phyloP scores from a whole-genome alignment of 2,797 vertebrate genomes.

The Tragelaphus eurycerus region DNA sequence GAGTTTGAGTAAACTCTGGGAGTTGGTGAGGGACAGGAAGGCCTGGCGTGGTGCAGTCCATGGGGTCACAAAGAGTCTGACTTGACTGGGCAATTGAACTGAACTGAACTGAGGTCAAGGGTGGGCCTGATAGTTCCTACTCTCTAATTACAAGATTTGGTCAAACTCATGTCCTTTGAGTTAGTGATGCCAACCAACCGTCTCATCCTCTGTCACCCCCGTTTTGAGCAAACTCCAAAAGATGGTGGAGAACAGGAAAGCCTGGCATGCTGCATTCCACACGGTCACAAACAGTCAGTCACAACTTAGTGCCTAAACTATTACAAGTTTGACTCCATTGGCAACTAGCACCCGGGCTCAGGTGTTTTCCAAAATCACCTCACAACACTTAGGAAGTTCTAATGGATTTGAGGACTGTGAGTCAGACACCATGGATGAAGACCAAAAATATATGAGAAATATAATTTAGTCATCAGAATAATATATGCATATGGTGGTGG shows the following conservation, averaged over 20 bases:
- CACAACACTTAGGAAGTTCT: neutral
- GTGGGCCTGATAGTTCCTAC: neutral
- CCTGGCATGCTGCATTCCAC: neutral
- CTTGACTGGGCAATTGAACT: neutral
- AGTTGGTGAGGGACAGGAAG: neutral
- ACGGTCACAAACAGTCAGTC: neutral
- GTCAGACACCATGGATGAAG: neutral
- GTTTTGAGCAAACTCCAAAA: neutral
- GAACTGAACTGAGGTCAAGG: neutral
- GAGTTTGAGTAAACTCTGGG: neutral
- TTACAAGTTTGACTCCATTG: neutral
- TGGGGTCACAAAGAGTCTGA: neutral
- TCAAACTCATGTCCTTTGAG: neutral
- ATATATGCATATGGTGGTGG: neutral
- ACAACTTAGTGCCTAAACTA: neutral
- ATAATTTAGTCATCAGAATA: neutral
- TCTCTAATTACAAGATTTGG: neutral
- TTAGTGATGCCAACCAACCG: neutral
- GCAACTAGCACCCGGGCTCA: neutral
- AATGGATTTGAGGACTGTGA: neutral
- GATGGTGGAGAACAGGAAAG: fast-evolving
- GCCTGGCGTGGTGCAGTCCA: neutral
- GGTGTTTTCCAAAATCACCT: neutral
- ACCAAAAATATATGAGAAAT: neutral
- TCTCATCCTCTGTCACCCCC: fast-evolving